Base-by-base conservation (phyloP, 2,888 invertebrate species). In the Hofmannophila pseudospretella region DNA sequence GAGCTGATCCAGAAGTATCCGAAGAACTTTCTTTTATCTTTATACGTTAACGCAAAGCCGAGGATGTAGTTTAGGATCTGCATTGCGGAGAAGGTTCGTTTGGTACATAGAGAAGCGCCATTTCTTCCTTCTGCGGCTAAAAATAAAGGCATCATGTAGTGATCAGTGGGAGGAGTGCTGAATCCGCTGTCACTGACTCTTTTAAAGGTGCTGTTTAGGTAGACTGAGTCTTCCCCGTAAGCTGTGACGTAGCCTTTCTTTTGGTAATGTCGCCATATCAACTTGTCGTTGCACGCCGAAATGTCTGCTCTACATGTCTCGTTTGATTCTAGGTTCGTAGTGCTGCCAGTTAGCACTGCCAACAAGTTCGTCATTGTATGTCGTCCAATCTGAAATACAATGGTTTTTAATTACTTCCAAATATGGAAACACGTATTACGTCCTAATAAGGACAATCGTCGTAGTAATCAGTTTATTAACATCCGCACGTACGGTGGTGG, bases 231-330 rank as follows among this genome's bases (percentile, higher is more conserved):
- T 20, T 35, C 35, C 2, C 22, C 33, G 7, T 26, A 33, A 25
- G 33, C 33, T n/a, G 35, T 35, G 7, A 35, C 13, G 13, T 35
- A 35, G n/a, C 29, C 29, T 5, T 5, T 19, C 8, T 35, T 8
- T 5, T 28, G 9, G 22, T 12, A 35, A 4, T 22, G 11, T 4
- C n/a, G 12, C 35, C 35, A 35, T 11, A 33, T 33, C 5, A 33
- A 14, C 9, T n/a, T 26, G n/a, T 16, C 8, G 8, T 32, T 32
- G 22, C 32, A 32, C 4, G 5, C 22, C 4, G 32, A 22, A 22
- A 22, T 14, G 29, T 30, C 14, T n/a, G 7, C 1, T n/a, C 5
- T 7, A 30, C 9, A 30, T 7, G 11, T n/a, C 9, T 8, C n/a
- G n/a, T 30, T 30, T n/a, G 7, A 8, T 2, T n/a, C 2, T 1